phyloP scores from a whole-genome alignment of 2,797 vertebrate genomes.

The Sparidentex hasta region DNA sequence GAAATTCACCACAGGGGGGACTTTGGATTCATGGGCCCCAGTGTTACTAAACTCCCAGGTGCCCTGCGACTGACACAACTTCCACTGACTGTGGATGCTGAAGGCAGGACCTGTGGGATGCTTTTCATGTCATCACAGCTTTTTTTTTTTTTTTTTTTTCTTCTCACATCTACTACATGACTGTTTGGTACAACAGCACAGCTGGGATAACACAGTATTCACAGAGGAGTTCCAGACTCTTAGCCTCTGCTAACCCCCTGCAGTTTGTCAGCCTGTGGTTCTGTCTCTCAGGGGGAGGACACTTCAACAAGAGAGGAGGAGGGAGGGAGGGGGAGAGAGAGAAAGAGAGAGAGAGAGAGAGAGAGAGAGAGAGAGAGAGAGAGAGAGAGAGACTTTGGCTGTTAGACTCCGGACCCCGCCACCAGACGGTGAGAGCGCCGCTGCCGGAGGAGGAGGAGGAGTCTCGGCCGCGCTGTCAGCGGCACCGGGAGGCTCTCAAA shows the following conservation, averaged over 20 bases:
- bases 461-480: constrained; percentile 35
- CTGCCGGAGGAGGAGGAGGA: constrained; percentile 59
- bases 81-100: background rate
- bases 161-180: background rate
- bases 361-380: constrained; percentile 13
- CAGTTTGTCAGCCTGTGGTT: too few species aligned
- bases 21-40: too few species aligned
- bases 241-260: too few species aligned
- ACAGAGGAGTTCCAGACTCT: background rate
- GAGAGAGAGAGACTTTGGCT: constrained; percentile 20
- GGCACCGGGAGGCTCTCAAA: constrained; percentile 58
- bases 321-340: background rate
- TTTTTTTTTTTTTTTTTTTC: too few species aligned
- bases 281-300: too few species aligned
- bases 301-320: too few species aligned
- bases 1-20: background rate
- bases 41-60: background rate
- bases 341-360: background rate
- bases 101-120: too few species aligned
- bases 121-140: too few species aligned
- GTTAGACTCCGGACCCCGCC: constrained; percentile 41
- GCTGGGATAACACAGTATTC: background rate
- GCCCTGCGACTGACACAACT: background rate
- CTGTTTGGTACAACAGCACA: background rate
- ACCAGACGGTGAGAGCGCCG: constrained; percentile 64